These are phyloP conservation scores for Byasa hedistus DNA, from an alignment of 2,888 invertebrate genomes.

Conservation along the genomic window DNA sequence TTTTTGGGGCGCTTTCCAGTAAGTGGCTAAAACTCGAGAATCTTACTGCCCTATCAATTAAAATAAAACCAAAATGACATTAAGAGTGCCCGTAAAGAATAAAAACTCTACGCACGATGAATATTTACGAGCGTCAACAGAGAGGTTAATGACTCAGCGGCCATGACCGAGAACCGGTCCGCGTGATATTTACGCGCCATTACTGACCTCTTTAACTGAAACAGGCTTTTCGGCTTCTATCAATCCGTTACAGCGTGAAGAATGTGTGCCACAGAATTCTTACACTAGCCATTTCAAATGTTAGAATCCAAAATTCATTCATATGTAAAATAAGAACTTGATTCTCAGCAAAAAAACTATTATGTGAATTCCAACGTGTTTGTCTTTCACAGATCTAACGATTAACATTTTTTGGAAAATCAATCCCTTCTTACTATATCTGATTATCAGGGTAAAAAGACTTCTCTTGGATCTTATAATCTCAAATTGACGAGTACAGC, in stretches of 20 bases:
- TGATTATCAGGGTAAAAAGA: too few relatives aligned
- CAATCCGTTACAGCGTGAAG: constrained; percentile 22
- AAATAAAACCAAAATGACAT: neutral
- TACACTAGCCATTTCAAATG: neutral
- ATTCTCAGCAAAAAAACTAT: too few relatives aligned
- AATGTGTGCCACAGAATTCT: constrained; percentile 25
- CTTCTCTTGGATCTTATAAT: too few relatives aligned
- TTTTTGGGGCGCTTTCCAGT: too few relatives aligned
- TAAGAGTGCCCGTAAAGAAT: neutral
- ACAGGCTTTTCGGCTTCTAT: constrained; percentile 41
- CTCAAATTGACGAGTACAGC: too few relatives aligned
- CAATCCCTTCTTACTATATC: too few relatives aligned
- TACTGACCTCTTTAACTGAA: constrained; percentile 50
- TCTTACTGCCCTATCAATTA: neutral
- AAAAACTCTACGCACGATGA: neutral
- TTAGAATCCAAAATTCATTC: too few relatives aligned
- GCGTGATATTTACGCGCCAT: constrained; percentile 38
- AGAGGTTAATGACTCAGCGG: constrained; percentile 49
- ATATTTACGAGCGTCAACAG: neutral
- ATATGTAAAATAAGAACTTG: too few relatives aligned
- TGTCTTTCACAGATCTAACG: too few relatives aligned
- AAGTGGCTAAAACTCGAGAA: too few relatives aligned
- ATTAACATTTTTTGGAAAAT: too few relatives aligned
- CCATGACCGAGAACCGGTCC: constrained; percentile 49
- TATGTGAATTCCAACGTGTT: too few relatives aligned